These are phyloP conservation scores for Uromys caudimaculatus DNA, from an alignment of 2,797 vertebrate species.

Conservation along the genomic window DNA sequence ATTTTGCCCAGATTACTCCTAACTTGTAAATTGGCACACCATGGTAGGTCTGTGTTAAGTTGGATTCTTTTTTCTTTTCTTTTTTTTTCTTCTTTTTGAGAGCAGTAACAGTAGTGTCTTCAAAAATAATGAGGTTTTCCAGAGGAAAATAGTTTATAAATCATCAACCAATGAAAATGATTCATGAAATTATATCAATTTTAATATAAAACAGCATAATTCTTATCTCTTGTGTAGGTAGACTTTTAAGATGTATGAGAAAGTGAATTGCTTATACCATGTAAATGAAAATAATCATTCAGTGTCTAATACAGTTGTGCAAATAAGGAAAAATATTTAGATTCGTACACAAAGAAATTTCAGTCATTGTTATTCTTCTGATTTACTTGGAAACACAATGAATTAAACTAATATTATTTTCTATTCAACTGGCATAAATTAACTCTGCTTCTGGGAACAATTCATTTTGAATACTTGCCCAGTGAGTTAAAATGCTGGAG, in stretches of 20 bases:
- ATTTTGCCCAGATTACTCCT: slow-evolving; percentile 67
- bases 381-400: slow-evolving; percentile 74
- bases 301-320: slow-evolving; percentile 79
- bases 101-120: slow-evolving; percentile 48
- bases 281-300: slow-evolving; percentile 84
- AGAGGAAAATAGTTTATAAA: slow-evolving; percentile 71
- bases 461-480: slow-evolving; percentile 71
- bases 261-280: slow-evolving; percentile 77
- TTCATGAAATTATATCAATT: slow-evolving; percentile 83
- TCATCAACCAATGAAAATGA: slow-evolving; percentile 78
- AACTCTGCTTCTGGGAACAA: slow-evolving; percentile 67
- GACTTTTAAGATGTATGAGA: slow-evolving; percentile 81
- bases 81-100: slow-evolving; percentile 43
- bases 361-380: slow-evolving; percentile 74
- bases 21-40: slow-evolving; percentile 72
- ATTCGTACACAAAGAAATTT: slow-evolving; percentile 72
- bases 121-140: slow-evolving; percentile 76
- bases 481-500: slow-evolving; percentile 67
- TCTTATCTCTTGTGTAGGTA: slow-evolving; percentile 81
- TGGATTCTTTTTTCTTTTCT: slow-evolving; percentile 59
- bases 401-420: slow-evolving; percentile 77
- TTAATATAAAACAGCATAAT: slow-evolving; percentile 80
- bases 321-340: slow-evolving; percentile 81
- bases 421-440: slow-evolving; percentile 74
- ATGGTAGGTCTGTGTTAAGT: slow-evolving; percentile 60